phyloP scores from a whole-genome alignment of 2,113 vertebrate species.

The Panthera leo region DNA sequence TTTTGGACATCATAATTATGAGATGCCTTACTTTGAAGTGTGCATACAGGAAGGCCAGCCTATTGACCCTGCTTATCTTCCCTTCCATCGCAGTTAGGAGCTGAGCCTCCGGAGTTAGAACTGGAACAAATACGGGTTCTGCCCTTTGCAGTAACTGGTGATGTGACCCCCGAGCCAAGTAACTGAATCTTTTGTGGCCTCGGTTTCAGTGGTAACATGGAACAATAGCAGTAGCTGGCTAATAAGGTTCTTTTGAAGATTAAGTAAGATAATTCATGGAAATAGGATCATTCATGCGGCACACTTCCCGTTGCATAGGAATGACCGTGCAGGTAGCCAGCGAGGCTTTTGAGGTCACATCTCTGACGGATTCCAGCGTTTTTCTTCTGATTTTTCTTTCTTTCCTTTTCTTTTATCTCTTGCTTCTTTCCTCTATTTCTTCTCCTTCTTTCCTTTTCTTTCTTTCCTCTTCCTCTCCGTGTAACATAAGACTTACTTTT shows the following conservation, averaged over 20 bases:
- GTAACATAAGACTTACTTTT: too few relatives aligned
- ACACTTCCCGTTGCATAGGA: background rate
- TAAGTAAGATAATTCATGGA: background rate
- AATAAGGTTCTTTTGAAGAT: background rate
- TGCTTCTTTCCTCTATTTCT: background rate
- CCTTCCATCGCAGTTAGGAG: background rate
- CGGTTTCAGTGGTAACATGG: background rate
- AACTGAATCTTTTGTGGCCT: background rate
- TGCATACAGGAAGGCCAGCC: background rate
- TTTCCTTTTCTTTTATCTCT: background rate
- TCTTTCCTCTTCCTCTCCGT: background rate
- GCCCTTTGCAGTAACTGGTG: background rate
- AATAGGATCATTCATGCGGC: background rate
- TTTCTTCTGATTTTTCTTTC: background rate
- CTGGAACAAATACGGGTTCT: background rate
- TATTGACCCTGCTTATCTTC: background rate
- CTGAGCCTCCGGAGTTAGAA: background rate
- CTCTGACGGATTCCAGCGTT: background rate
- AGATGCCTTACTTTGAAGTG: background rate
- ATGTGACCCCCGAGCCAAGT: background rate
- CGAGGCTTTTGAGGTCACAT: fast-evolving
- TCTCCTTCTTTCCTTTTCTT: background rate
- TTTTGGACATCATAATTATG: background rate
- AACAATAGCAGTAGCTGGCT: background rate
- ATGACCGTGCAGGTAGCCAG: background rate